Conservation (phyloP, 2,888 invertebrate genomes). For the Cerceris ruficornis region DNA sequence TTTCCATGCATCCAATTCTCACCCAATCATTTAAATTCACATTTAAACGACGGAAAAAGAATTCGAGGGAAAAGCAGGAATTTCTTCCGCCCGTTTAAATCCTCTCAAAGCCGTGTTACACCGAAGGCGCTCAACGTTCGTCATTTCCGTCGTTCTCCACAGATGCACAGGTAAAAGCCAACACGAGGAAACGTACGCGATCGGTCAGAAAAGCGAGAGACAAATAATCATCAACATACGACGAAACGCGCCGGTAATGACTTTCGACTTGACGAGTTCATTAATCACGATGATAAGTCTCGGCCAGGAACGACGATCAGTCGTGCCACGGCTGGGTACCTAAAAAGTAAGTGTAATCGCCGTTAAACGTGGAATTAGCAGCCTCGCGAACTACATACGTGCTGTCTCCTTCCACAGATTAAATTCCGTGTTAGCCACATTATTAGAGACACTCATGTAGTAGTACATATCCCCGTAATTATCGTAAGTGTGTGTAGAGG, state of each 20-base stretch:
- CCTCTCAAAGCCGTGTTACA: too few species aligned
- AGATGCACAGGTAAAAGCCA: too few species aligned
- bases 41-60: too few species aligned
- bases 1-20: too few species aligned
- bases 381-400: background rate
- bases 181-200: too few species aligned
- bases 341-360: slow-evolving; percentile 60
- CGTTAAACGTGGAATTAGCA: slow-evolving; percentile 56
- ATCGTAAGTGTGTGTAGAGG: slow-evolving; percentile 37
- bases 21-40: too few species aligned
- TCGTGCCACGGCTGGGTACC: slow-evolving; percentile 44
- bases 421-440: slow-evolving; percentile 66
- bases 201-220: too few species aligned
- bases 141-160: too few species aligned
- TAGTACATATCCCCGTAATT: slow-evolving; percentile 32
- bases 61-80: too few species aligned
- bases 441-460: slow-evolving; percentile 46
- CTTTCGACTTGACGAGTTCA: slow-evolving; percentile 57
- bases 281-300: slow-evolving; percentile 41
- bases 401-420: slow-evolving; percentile 57
- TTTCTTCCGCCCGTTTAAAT: too few species aligned
- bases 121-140: too few species aligned
- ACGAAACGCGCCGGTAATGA: slow-evolving; percentile 49
- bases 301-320: slow-evolving; percentile 37
- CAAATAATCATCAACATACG: background rate